phyloP scores from a whole-genome alignment of 2,888 invertebrate genomes.

The Sceliomorpha sp. region DNA sequence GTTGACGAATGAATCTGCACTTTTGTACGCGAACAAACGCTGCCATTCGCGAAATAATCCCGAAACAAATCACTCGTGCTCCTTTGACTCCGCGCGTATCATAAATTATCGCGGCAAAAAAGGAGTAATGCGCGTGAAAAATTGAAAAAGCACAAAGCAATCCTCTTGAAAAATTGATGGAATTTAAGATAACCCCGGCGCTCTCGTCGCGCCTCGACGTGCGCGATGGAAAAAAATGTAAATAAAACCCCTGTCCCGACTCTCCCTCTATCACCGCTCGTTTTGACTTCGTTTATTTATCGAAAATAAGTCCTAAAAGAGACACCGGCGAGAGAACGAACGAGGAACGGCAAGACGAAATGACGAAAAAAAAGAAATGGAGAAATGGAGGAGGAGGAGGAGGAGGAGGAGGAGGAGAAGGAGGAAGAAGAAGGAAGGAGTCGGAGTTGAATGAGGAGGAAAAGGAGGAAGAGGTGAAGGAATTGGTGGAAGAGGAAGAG shows the following conservation, averaged over 20 bases:
- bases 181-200: conserved; percentile 53
- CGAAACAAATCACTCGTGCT: conserved; percentile 52
- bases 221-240: conserved; percentile 39
- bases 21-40: conserved; percentile 53
- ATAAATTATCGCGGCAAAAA: conserved; percentile 53
- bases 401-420: not conserved
- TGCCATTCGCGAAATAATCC: conserved; percentile 55
- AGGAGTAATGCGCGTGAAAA: conserved; percentile 53
- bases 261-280: conserved; percentile 5
- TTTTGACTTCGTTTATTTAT: conserved; percentile 35
- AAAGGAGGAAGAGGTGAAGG: too few species aligned
- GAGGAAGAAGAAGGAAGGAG: conserved; percentile 2
- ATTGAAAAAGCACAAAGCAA: conserved; percentile 56
- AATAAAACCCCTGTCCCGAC: conserved; percentile 27
- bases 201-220: conserved; percentile 16
- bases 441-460: conserved; percentile 46
- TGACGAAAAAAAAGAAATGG: conserved; percentile 16
- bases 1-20: conserved; percentile 55
- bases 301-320: conserved; percentile 18
- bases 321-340: not conserved
- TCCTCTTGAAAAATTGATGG: conserved; percentile 56
- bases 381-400: not conserved
- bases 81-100: conserved; percentile 48
- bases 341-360: not conserved
- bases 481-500: conserved; percentile 27